Evolutionary conservation across 2,113 vertebrate species (phyloP), one percentile per base, ranked within the genome.

Genomic region (Hiodon alosoides): DNA sequence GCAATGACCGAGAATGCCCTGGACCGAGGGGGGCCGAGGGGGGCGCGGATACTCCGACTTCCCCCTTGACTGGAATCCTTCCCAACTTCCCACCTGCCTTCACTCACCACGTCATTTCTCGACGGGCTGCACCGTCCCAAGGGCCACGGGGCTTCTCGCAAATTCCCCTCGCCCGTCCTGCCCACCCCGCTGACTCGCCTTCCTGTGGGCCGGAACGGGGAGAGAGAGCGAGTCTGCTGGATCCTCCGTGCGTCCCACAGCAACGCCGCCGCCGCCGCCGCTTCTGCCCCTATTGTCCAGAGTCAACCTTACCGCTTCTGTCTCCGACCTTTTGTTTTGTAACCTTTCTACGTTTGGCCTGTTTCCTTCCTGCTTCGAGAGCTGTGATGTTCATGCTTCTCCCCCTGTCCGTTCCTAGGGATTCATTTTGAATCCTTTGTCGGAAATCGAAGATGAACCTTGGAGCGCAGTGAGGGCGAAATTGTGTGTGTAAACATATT

Each of bases 1-100:
- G 77, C 69, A 60, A 64, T 77, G 81, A 78, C 72, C 72, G 73
- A n/a, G 48, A 69, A 16, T 76, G 66, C 73, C 77, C 78, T 54
- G 71, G 74, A 61, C 69, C 2, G 53, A 11, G 73, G 81, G 17
- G 61, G 77, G 60, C 60, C 67, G 55, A 71, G 72, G 68, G 67
- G 52, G 59, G 53, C 67, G 64, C 67, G 64, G 59, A 4, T 5
- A 64, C 69, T 59, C 13, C 31, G 72, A 47, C 8, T 46, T 75
- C 65, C 73, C 72, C 67, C 53, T 58, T 80, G 69, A 58, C 65
- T 74, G 65, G 54, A 65, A 73, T 66, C 47, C 67, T 48, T 77
- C 54, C n/a, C n/a, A 13, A 77, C 64, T 71, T 69, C 73, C 78
- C 67, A 73, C 79, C 83, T 2, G 72, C 54, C 66, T 52, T 61